Percentiles rank a stretch among this genome's conserved stretches.
Evolutionary conservation across 2,113 vertebrate species (phyloP).

Genomic region (Vidua macroura): DNA sequence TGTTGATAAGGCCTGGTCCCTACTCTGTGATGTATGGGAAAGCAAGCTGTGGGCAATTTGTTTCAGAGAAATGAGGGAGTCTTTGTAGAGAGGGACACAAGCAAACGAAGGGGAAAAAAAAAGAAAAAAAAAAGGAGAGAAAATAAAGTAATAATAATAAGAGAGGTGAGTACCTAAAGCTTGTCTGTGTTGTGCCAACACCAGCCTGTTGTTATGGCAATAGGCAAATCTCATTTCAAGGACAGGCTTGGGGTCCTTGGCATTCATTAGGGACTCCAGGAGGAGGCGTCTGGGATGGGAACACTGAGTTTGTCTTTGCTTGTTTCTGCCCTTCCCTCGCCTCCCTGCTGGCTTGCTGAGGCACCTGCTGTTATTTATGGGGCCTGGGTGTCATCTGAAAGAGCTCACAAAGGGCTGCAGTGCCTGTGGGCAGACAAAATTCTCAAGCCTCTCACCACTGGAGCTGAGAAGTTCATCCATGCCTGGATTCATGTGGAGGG

Average conservation of each 20-base stretch:
- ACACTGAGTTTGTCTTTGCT: neutral
- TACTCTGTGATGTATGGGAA: constrained; percentile 89
- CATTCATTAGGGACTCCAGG: neutral
- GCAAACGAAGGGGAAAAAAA: neutral
- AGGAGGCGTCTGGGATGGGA: neutral
- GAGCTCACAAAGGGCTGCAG: neutral
- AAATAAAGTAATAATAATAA: constrained; percentile 34
- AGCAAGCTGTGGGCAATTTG: constrained; percentile 85
- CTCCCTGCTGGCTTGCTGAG: neutral
- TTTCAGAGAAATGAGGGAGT: constrained; percentile 89
- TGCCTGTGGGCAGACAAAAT: neutral
- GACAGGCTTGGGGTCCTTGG: neutral
- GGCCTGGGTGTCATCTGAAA: rapidly evolving
- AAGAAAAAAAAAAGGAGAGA: neutral
- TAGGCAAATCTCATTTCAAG: neutral
- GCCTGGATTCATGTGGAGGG: rapidly evolving
- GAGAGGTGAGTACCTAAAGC: neutral
- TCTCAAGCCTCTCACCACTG: neutral
- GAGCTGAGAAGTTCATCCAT: neutral
- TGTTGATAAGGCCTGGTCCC: constrained; percentile 82
- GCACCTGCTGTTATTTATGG: neutral
- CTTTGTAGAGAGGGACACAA: constrained; percentile 58
- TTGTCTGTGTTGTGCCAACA: neutral
- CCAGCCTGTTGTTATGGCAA: neutral
- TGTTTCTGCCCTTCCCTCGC: neutral